phyloP scores from a whole-genome alignment of 2,888 invertebrate genomes.

The Ecdyonurus torrentis region DNA sequence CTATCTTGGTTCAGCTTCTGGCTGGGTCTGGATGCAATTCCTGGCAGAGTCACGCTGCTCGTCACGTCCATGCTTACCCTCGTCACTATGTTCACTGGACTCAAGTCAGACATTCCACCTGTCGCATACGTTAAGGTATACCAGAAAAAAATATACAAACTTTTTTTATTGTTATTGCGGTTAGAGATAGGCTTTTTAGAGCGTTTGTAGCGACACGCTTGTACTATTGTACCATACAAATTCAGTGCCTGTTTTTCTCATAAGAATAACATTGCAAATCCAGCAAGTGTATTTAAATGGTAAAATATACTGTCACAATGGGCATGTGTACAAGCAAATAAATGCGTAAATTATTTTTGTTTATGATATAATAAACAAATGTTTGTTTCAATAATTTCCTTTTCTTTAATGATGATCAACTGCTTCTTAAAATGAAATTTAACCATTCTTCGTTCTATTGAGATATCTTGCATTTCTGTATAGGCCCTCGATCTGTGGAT shows the following conservation, averaged over 20 bases:
- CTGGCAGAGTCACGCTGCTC: conserved; percentile 61
- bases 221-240: too few species aligned
- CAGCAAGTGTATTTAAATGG: too few species aligned
- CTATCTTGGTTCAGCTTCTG: conserved; percentile 79
- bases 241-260: too few species aligned
- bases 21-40: conserved; percentile 68
- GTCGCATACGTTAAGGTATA: conserved; percentile 70
- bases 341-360: too few species aligned
- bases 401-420: conserved; percentile 11
- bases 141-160: background rate
- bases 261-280: too few species aligned
- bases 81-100: conserved; percentile 72
- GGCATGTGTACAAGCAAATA: too few species aligned
- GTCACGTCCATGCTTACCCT: conserved; percentile 72
- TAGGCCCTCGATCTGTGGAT: conserved; percentile 75
- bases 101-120: conserved; percentile 66
- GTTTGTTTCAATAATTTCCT: conserved; percentile 5
- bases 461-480: conserved; percentile 12
- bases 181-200: background rate
- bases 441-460: background rate
- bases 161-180: background rate
- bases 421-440: background rate
- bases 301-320: too few species aligned
- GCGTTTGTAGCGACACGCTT: too few species aligned
- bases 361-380: background rate